Percentiles rank a stretch among this genome's conserved stretches.
These are phyloP conservation scores for Geotrypetes seraphini DNA, from an alignment of 2,797 vertebrate species.

Conservation along the genomic window DNA sequence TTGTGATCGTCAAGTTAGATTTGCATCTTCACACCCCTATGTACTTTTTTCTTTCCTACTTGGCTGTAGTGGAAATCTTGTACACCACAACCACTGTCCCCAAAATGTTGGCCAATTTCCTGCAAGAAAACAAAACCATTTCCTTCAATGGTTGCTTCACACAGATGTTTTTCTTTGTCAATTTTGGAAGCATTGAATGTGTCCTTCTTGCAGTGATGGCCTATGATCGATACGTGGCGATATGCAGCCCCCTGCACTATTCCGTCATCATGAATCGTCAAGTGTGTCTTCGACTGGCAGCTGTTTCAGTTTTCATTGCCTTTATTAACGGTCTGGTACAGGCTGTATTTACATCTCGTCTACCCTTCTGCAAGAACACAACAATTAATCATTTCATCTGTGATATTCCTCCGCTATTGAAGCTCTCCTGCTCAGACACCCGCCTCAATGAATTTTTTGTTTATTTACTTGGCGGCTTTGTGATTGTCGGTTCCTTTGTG, in stretches of 20 bases:
- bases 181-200: not conserved
- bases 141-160: conserved; percentile 2
- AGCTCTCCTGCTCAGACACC: not conserved
- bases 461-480: not conserved
- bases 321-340: not conserved
- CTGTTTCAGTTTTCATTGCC: not conserved
- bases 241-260: not conserved
- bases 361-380: not conserved
- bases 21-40: not conserved
- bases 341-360: not conserved
- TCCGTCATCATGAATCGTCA: not conserved
- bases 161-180: conserved; percentile 3
- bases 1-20: not conserved
- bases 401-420: not conserved
- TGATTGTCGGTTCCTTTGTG: not conserved
- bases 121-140: not conserved
- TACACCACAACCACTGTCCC: not conserved
- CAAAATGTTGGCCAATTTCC: not conserved
- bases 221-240: conserved; percentile 4
- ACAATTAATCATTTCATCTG: conserved; percentile 3
- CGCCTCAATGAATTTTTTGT: not conserved
- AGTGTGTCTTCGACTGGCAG: not conserved
- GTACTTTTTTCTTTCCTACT: conserved; percentile 2
- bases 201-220: not conserved
- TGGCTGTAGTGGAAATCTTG: not conserved